These are phyloP conservation scores for Megaustenia siamemsis DNA, from an alignment of 2,888 invertebrate species.

Conservation along the genomic window DNA sequence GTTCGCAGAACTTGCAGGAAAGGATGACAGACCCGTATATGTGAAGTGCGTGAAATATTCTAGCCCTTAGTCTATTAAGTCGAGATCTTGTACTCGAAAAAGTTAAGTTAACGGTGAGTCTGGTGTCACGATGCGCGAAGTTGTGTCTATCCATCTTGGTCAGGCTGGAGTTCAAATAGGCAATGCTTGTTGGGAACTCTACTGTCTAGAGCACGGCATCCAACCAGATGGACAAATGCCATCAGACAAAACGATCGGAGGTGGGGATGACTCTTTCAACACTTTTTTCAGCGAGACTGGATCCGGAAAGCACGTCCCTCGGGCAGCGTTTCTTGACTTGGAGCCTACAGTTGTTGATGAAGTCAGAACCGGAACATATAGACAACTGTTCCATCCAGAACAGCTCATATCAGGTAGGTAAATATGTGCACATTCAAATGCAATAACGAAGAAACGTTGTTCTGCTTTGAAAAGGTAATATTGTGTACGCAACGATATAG, in stretches of 20 bases:
- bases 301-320: slow-evolving; percentile 89
- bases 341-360: slow-evolving; percentile 54
- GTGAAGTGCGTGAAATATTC: slow-evolving; percentile 12
- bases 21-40: slow-evolving; percentile 15
- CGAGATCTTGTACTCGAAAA: background rate
- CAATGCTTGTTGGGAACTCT: slow-evolving; percentile 83
- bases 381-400: slow-evolving; percentile 49
- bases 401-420: slow-evolving; percentile 45
- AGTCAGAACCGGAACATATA: slow-evolving; percentile 43
- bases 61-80: slow-evolving; percentile 17
- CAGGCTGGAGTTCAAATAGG: slow-evolving; percentile 75
- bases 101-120: slow-evolving; percentile 11
- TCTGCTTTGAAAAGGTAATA: too few species aligned
- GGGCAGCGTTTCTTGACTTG: slow-evolving; percentile 83
- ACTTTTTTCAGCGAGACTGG: slow-evolving; percentile 90
- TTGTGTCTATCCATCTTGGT: slow-evolving; percentile 47
- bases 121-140: slow-evolving; percentile 40
- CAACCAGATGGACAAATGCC: slow-evolving; percentile 83
- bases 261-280: slow-evolving; percentile 93
- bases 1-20: slow-evolving; percentile 21
- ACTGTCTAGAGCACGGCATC: slow-evolving; percentile 81
- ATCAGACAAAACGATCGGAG: slow-evolving; percentile 67
- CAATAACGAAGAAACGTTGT: too few species aligned
- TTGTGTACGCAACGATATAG: too few species aligned
- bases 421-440: background rate